A percentile compares a stretch with the other conserved stretches of the same genome.
Conservation (phyloP, 2,797 vertebrate species). For the Chromis chromis region DNA sequence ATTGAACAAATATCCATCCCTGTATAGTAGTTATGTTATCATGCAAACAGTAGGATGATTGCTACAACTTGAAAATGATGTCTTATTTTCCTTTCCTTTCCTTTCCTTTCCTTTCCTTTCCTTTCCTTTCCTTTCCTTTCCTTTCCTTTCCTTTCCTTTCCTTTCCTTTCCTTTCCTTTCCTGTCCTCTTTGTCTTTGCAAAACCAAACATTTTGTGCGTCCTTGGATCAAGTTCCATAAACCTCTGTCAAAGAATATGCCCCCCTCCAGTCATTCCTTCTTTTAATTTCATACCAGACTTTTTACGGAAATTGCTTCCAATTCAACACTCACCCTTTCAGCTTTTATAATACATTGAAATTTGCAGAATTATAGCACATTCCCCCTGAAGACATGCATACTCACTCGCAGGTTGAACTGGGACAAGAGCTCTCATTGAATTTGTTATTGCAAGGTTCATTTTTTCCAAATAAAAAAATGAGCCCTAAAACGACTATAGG, state of each 20-base stretch:
- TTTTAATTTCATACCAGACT: slow-evolving; percentile 73
- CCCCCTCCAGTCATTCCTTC: slow-evolving; percentile 65
- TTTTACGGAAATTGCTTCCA: slow-evolving; percentile 71
- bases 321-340: slow-evolving; percentile 60
- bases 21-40: slow-evolving; percentile 25
- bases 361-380: slow-evolving; percentile 54
- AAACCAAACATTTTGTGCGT: slow-evolving; percentile 40
- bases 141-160: slow-evolving; percentile 2
- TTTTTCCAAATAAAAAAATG: slow-evolving; percentile 57
- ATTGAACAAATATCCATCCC: slow-evolving; percentile 21
- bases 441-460: slow-evolving; percentile 68
- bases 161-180: slow-evolving; percentile 10
- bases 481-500: slow-evolving; percentile 51
- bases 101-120: slow-evolving; percentile 2
- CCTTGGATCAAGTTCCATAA: slow-evolving; percentile 54
- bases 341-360: slow-evolving; percentile 62
- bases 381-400: slow-evolving; percentile 57
- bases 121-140: slow-evolving; percentile 10
- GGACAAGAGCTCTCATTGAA: slow-evolving; percentile 48
- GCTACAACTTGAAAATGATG: slow-evolving; percentile 13
- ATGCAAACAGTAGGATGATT: slow-evolving; percentile 17
- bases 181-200: slow-evolving; percentile 3
- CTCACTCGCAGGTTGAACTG: slow-evolving; percentile 47
- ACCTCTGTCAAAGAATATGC: slow-evolving; percentile 43
- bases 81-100: not conserved